These are phyloP conservation scores for Bovichtus diacanthus DNA, from an alignment of 2,797 vertebrate genomes.

Conservation along the genomic window DNA sequence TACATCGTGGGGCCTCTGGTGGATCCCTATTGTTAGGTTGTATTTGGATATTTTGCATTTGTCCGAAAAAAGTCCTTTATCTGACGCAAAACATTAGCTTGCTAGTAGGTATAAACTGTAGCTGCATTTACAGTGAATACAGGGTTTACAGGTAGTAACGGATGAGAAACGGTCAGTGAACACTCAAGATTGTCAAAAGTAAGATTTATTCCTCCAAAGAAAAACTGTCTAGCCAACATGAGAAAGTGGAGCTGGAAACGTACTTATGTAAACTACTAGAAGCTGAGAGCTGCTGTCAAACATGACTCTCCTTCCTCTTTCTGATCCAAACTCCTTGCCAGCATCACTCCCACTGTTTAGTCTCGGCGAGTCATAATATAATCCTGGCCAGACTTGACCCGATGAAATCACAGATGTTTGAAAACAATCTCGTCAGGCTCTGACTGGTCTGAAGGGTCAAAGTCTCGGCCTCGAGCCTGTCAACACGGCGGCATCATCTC, in stretches of 20 bases:
- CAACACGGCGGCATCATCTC: constrained; percentile 44
- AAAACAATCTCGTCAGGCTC: constrained; percentile 41
- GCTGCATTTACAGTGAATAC: neutral
- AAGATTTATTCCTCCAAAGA: neutral
- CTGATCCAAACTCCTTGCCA: constrained; percentile 12
- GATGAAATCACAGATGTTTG: constrained; percentile 44
- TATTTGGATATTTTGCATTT: too few species aligned
- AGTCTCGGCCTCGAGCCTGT: constrained; percentile 37
- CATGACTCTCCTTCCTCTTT: constrained; percentile 6
- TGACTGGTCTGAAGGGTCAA: constrained; percentile 35
- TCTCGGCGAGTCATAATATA: constrained; percentile 1
- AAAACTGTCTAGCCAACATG: constrained; percentile 14
- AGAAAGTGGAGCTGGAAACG: neutral
- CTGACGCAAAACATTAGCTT: neutral
- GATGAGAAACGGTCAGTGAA: neutral
- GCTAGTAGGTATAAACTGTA: neutral
- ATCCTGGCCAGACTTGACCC: constrained; percentile 12
- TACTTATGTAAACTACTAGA: constrained; percentile 13
- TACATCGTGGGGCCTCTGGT: too few species aligned
- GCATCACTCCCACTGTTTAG: constrained; percentile 25
- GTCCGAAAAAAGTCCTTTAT: constrained; percentile 2
- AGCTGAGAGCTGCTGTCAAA: constrained; percentile 23
- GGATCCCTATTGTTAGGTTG: too few species aligned
- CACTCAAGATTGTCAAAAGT: constrained; percentile 9
- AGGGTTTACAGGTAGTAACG: neutral